A percentile compares a stretch with the other conserved stretches of the same genome.
Evolutionary conservation across 2,113 vertebrate species (phyloP).

Genomic region (Ophthalmolycus amberensis): DNA sequence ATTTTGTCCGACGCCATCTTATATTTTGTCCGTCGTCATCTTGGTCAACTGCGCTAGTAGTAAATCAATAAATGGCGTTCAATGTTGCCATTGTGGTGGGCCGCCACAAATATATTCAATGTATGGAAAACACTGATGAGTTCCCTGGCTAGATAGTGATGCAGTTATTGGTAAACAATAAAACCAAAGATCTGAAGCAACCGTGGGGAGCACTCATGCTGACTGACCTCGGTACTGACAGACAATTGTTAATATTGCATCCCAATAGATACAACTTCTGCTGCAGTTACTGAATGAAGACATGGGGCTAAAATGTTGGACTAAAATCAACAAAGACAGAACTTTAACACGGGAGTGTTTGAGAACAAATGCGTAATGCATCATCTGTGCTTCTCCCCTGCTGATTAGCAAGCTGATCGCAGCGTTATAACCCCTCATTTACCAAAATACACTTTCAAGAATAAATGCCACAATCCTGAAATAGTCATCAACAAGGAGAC

Average conservation of each 20-base stretch:
- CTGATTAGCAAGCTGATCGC: neutral
- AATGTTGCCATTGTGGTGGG: too few relatives aligned
- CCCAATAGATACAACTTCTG: neutral
- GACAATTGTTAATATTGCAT: neutral
- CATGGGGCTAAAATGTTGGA: neutral
- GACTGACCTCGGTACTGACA: neutral
- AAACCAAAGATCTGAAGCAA: constrained; percentile 11
- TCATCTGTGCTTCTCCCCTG: neutral
- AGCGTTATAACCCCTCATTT: neutral
- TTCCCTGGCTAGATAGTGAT: neutral
- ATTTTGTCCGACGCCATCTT: too few relatives aligned
- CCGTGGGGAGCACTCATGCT: neutral
- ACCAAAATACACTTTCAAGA: neutral
- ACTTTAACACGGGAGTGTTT: neutral
- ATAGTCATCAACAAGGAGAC: neutral
- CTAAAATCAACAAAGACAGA: neutral
- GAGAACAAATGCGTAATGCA: neutral
- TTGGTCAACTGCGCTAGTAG: too few relatives aligned
- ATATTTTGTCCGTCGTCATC: too few relatives aligned
- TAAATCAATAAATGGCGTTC: too few relatives aligned
- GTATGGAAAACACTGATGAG: neutral
- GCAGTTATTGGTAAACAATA: neutral
- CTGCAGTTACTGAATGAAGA: neutral
- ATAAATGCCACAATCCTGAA: neutral
- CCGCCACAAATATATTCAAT: neutral